Evolutionary conservation across 2,113 vertebrate genomes (phyloP).

Genomic region (Toxotes jaculatrix): DNA sequence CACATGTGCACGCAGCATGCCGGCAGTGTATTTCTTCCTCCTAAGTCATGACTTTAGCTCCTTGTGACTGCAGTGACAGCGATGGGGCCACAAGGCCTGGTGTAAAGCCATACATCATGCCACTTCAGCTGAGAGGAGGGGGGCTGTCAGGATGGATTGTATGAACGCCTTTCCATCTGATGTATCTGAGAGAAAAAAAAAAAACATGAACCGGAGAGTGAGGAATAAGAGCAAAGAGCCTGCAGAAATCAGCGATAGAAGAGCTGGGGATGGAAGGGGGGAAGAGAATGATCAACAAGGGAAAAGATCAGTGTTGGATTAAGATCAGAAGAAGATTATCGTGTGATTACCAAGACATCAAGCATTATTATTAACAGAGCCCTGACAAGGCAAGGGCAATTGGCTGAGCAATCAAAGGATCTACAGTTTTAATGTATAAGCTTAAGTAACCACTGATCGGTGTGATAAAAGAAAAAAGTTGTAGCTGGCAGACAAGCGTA

Average conservation of each 20-base stretch:
- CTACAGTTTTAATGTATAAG: slow-evolving; percentile 53
- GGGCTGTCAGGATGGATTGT: neutral
- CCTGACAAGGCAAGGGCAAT: slow-evolving; percentile 47
- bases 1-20: neutral
- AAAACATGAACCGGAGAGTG: neutral
- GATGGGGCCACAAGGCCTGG: slow-evolving; percentile 9
- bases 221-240: slow-evolving; percentile 24
- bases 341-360: slow-evolving; percentile 57
- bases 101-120: slow-evolving; percentile 54
- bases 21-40: neutral
- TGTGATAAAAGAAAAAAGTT: slow-evolving; percentile 26
- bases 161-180: slow-evolving; percentile 26
- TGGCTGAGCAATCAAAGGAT: slow-evolving; percentile 56
- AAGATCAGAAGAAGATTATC: slow-evolving; percentile 65
- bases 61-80: slow-evolving; percentile 30
- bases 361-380: slow-evolving; percentile 60
- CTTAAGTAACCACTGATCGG: slow-evolving; percentile 33
- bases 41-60: slow-evolving; percentile 45
- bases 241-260: slow-evolving; percentile 29
- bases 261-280: slow-evolving; percentile 4
- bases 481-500: slow-evolving; percentile 27
- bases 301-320: slow-evolving; percentile 68
- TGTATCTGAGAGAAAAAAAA: slow-evolving; percentile 11
- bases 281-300: slow-evolving; percentile 50
- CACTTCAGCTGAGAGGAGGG: slow-evolving; percentile 5